Percentiles rank a stretch among this genome's conserved stretches.
Conservation (phyloP, 2,888 invertebrate species). For the Mermis nigrescens region DNA sequence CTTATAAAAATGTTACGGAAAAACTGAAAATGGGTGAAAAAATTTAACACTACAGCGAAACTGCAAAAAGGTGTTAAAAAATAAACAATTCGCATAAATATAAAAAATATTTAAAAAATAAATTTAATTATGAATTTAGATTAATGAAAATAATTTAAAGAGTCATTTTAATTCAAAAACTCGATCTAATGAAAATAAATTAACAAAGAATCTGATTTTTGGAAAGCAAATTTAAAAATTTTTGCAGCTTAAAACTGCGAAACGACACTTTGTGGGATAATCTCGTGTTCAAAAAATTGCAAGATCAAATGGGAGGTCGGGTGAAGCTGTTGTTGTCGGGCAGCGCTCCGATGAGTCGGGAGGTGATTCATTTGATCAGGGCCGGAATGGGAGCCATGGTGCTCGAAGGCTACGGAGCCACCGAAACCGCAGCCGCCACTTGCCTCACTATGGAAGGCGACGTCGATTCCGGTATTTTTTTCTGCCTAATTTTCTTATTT, state of each 20-base stretch:
- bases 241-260: conserved; percentile 33
- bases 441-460: conserved; percentile 41
- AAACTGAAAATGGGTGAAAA: no score
- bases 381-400: conserved; percentile 54
- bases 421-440: conserved; percentile 44
- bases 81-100: no score
- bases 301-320: conserved; percentile 31
- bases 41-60: no score
- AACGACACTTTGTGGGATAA: conserved; percentile 35
- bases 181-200: no score
- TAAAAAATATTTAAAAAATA: no score
- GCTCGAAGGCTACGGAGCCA: conserved; percentile 33
- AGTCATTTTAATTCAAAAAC: no score
- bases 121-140: no score
- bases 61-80: no score
- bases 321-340: conserved; percentile 42
- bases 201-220: no score
- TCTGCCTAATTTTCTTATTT: no score
- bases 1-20: no score
- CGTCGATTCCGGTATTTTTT: conserved; percentile 17
- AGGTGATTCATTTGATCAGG: conserved; percentile 76
- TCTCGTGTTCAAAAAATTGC: conserved; percentile 34
- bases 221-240: neutral
- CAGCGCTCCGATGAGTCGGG: conserved; percentile 80
- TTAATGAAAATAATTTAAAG: no score